phyloP scores from a whole-genome alignment of 2,113 vertebrate genomes.

The Atherinomorus stipes region DNA sequence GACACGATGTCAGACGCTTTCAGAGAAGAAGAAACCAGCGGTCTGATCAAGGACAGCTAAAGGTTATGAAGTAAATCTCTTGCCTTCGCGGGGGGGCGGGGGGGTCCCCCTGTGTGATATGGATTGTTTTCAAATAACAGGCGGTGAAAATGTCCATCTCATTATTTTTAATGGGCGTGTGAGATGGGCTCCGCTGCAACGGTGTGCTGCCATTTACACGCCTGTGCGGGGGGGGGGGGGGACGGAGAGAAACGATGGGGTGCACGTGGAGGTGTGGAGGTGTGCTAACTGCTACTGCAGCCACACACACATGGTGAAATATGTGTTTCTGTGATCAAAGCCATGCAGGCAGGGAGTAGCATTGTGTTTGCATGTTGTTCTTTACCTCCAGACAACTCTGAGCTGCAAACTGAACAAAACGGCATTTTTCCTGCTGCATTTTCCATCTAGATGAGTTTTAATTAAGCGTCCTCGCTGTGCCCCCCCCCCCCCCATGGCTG shows the following conservation, averaged over 20 bases:
- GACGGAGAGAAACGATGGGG: conserved; percentile 56
- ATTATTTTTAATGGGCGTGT: conserved; percentile 80
- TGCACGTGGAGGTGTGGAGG: conserved; percentile 26
- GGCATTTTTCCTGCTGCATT: conserved; percentile 46
- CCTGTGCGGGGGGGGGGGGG: conserved; percentile 45
- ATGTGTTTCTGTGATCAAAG: conserved; percentile 47
- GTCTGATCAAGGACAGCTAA: conserved; percentile 61
- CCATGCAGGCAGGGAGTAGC: neutral
- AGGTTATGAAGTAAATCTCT: conserved; percentile 72
- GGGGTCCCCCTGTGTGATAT: conserved; percentile 66
- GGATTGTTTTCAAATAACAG: conserved; percentile 77
- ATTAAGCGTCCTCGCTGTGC: conserved; percentile 76
- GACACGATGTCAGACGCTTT: neutral
- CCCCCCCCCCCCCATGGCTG: conserved; percentile 71
- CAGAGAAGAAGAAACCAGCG: conserved; percentile 41
- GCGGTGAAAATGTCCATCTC: conserved; percentile 73
- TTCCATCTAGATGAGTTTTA: conserved; percentile 84
- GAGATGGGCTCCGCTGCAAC: conserved; percentile 57
- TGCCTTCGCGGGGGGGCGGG: no score
- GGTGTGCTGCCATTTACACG: conserved; percentile 61
- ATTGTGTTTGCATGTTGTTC: conserved; percentile 21
- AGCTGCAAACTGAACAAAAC: conserved; percentile 64
- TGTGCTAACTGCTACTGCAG: conserved; percentile 27
- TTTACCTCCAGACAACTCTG: conserved; percentile 1
- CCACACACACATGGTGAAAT: conserved; percentile 27